These are phyloP conservation scores for pig (Sus scrofa) DNA, from an alignment of 2,113 vertebrate genomes.

Conservation along the genomic window T2T-Sscrofa CM000819.6:140789501-140790000, in stretches of 20 bases:
- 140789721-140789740: constrained; percentile 13
- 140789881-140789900: constrained; percentile 74
- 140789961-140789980: constrained; percentile 81
- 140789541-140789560: neutral
- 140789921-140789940: constrained; percentile 70
- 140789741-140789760: neutral
- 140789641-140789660: constrained; percentile 53
- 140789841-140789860: constrained; percentile 74
- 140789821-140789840: constrained; percentile 72
- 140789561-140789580: neutral
- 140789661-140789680: constrained; percentile 62
- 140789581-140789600: neutral
- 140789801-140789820: constrained; percentile 58
- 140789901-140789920: constrained; percentile 73
- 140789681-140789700: constrained; percentile 65
- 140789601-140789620: constrained; percentile 16
- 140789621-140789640: constrained; percentile 31
- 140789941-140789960: constrained; percentile 82
- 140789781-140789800: constrained; percentile 47
- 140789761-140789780: constrained; percentile 58
- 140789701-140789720: constrained; percentile 40
- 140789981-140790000: constrained; percentile 81
- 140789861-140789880: constrained; percentile 73
- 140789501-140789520: neutral
- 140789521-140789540: neutral